Percentiles rank a stretch among this genome's conserved stretches.
phyloP scores from a whole-genome alignment of 2,113 vertebrate species.

The Gymnarchus niloticus region DNA sequence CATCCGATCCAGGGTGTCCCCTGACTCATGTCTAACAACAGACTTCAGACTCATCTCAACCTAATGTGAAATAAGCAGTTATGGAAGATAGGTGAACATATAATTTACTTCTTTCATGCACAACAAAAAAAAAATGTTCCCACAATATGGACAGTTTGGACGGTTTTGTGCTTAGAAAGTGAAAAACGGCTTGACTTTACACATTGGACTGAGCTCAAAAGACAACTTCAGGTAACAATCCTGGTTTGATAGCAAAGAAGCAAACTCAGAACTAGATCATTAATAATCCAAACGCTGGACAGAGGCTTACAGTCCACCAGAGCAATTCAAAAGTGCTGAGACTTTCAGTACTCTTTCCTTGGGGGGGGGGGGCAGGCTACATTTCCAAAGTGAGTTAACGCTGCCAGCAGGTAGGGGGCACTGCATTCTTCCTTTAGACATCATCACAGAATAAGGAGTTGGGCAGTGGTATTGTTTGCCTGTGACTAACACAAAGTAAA shows the following conservation, averaged over 20 bases:
- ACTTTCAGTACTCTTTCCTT: background rate
- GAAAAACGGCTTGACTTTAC: background rate
- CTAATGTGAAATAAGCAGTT: background rate
- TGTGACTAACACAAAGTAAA: background rate
- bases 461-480: background rate
- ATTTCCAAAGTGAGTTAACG: background rate
- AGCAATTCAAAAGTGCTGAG: background rate
- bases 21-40: background rate
- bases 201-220: constrained; percentile 20
- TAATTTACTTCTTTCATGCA: background rate
- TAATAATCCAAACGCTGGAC: constrained; percentile 28
- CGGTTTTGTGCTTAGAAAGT: background rate
- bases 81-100: background rate
- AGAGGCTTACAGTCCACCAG: constrained; percentile 6
- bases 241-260: constrained; percentile 22
- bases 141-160: no score
- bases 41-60: background rate
- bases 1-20: background rate
- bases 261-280: constrained; percentile 27
- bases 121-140: no score
- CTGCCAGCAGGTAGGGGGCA: background rate
- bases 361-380: background rate
- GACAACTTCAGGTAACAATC: constrained; percentile 32
- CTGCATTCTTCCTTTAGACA: background rate
- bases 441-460: background rate